These are phyloP conservation scores for Struthio camelus DNA, from an alignment of 2,113 vertebrate species.

Conservation along the genomic window DNA sequence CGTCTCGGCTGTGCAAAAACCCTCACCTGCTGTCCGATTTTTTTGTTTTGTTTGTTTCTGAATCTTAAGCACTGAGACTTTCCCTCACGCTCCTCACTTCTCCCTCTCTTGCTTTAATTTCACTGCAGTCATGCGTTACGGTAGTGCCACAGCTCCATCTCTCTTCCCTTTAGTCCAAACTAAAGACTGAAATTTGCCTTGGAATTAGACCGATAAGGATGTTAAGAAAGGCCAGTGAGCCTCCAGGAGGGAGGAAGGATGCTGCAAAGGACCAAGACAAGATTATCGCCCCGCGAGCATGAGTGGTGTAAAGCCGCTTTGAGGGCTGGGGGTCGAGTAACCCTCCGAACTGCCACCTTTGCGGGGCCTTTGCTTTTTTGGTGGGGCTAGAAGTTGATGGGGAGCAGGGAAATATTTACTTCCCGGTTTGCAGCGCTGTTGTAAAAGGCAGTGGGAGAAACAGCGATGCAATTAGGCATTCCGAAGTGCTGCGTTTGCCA, in stretches of 20 bases:
- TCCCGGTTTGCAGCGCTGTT: background rate
- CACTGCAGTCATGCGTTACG: slow-evolving; percentile 45
- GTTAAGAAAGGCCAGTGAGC: background rate
- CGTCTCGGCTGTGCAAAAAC: background rate
- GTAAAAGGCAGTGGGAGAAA: background rate
- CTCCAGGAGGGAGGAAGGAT: background rate
- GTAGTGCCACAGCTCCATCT: slow-evolving; percentile 38
- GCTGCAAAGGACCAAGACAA: background rate
- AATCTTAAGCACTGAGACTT: background rate
- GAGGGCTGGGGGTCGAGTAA: background rate
- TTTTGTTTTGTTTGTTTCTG: background rate
- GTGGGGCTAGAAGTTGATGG: background rate
- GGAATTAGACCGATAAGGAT: background rate
- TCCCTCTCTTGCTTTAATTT: slow-evolving; percentile 31
- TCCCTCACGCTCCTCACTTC: background rate
- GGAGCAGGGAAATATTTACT: background rate
- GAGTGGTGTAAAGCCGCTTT: background rate
- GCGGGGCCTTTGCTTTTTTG: background rate
- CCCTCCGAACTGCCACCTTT: background rate
- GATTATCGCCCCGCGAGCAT: fast-evolving
- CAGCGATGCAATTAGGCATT: slow-evolving; percentile 43
- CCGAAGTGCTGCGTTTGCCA: slow-evolving; percentile 60
- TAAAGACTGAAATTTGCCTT: slow-evolving; percentile 30
- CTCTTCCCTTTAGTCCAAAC: slow-evolving; percentile 6
- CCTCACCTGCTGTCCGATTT: background rate